Evolutionary conservation across 2,888 invertebrate species (phyloP).

Genomic region (Caenorhabditis sulstoni): DNA sequence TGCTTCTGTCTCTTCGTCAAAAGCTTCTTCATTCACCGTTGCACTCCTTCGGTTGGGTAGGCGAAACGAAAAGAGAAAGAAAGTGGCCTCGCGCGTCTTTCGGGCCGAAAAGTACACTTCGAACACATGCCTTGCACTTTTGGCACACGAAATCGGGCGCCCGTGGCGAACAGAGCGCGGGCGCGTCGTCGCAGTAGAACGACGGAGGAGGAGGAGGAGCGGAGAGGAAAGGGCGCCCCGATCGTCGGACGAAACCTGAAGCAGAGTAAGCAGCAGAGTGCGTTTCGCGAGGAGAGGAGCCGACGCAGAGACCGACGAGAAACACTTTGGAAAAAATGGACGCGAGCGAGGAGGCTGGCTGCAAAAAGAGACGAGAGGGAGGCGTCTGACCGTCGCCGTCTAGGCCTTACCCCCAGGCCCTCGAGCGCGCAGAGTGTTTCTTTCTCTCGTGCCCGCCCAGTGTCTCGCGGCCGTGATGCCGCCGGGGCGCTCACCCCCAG

Average conservation of each 20-base stretch:
- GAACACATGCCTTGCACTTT: constrained; percentile 30
- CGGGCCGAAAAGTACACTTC: constrained; percentile 37
- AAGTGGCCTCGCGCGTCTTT: constrained; percentile 21
- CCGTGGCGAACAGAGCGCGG: constrained; percentile 8
- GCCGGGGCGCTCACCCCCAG: constrained; percentile 45
- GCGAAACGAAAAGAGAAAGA: not conserved
- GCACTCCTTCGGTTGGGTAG: not conserved
- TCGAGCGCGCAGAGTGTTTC: constrained; percentile 20
- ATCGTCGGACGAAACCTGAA: constrained; percentile 8
- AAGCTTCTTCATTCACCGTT: not conserved
- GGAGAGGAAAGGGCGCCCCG: not conserved
- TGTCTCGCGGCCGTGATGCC: constrained; percentile 21
- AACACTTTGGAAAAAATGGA: constrained; percentile 28
- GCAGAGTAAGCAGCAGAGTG: not conserved
- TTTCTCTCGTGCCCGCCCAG: constrained; percentile 10
- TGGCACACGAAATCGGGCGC: constrained; percentile 23
- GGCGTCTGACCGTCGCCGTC: constrained; percentile 13
- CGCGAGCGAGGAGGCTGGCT: constrained; percentile 11
- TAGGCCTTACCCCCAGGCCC: constrained; percentile 14
- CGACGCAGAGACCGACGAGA: constrained; percentile 8
- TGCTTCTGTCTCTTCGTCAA: too few species aligned
- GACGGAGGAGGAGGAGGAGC: not conserved
- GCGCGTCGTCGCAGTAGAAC: constrained; percentile 1
- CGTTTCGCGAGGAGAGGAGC: not conserved
- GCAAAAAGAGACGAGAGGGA: constrained; percentile 6